Base-by-base conservation (phyloP, 2,113 vertebrate genomes). In the Ammospiza caudacuta region DNA sequence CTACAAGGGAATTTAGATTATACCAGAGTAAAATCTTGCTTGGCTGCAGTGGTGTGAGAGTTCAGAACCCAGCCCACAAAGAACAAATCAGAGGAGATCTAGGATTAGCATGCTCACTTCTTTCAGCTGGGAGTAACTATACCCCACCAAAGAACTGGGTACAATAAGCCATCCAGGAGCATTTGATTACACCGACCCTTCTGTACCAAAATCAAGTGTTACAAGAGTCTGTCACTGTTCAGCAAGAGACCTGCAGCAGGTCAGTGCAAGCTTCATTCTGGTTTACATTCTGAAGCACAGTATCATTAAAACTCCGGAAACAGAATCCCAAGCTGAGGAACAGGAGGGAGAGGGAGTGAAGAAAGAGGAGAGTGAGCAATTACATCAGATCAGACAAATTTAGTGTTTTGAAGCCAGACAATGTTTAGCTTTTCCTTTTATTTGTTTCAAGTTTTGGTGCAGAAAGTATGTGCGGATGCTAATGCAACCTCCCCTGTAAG, bases 371-470 rank as follows among this genome's bases (percentile, higher is more conserved):
- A 67, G 67, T 41, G 58, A 96, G 72, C 84, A 94, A 83, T 90
- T 96, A 91, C 64, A 85, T 94, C 94, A 91, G 82, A 88, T 96
- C 86, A 72, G 82, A 97, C 91, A 96, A 91, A 95, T 96, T 94
- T 97, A 97, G 94, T 89, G 84, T 97, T 96, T 94, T 82, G 94
- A 96, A 97, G 95, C 89, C 91, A 97, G 94, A 95, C 58, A 92
- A 86, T 12, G 33, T 94, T 96, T 96, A 96, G 86, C 91, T 97
- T 97, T 97, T 96, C 91, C 95, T 95, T 96, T 97, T 96, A 96
- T 96, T 98, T 67, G 83, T 94, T 98, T 98, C 97, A 98, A 98
- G 97, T 98, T 98, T 98, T 98, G 98, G 97, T 97, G 96, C 87
- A 97, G 90, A 96, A 96, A 96, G 92, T 85, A 84, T 97, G 93